Percentiles rank a stretch among this genome's conserved stretches.
These are phyloP conservation scores for Burhinus oedicnemus DNA, from an alignment of 2,113 vertebrate species.

Conservation along the genomic window DNA sequence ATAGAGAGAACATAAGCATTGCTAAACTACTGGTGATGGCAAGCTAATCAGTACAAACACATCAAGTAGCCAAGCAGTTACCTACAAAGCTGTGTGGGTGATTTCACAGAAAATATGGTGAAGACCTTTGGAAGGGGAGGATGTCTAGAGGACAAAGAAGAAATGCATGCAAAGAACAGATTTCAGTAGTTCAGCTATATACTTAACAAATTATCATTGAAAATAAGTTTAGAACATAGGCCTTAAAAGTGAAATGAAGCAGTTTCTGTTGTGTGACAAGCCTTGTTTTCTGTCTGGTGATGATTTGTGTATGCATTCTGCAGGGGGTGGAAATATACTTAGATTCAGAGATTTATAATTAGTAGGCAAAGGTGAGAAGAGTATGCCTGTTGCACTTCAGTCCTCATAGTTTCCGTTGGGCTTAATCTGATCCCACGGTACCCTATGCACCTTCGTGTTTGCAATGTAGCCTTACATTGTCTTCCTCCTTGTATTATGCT, in stretches of 20 bases:
- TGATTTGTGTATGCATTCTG: neutral
- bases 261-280: neutral
- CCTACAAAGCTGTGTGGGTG: neutral
- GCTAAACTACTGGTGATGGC: neutral
- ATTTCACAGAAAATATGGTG: neutral
- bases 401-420: neutral
- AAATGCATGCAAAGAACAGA: neutral
- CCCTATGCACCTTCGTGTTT: accelerated
- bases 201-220: neutral
- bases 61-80: neutral
- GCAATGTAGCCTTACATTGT: neutral
- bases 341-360: neutral
- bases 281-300: neutral
- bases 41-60: neutral
- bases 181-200: neutral
- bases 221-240: neutral
- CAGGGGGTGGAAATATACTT: neutral
- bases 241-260: neutral
- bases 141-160: neutral
- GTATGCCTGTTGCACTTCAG: neutral
- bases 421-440: neutral
- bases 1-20: neutral
- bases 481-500: neutral
- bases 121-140: neutral
- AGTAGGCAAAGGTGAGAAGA: neutral